phyloP scores from a whole-genome alignment of 1,140 invertebrate genomes.

The Apis mellifera region Amel_HAv3.1 CM009932.2:11748501-11749000 shows the following conservation, averaged over 20 bases:
- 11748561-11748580: slow-evolving; percentile 97
- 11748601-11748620: slow-evolving; percentile 95
- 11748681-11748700: slow-evolving; percentile 97
- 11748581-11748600: slow-evolving; percentile 93
- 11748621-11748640: slow-evolving; percentile 97
- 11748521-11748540: slow-evolving; percentile 97
- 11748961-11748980: slow-evolving; percentile 9
- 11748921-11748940: not conserved
- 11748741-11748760: slow-evolving; percentile 94
- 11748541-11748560: slow-evolving; percentile 97
- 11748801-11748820: too few species aligned
- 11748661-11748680: slow-evolving; percentile 94
- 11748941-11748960: not conserved
- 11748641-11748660: slow-evolving; percentile 94
- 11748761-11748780: slow-evolving; percentile 87
- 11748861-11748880: not conserved
- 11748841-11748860: not conserved
- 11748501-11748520: slow-evolving; percentile 97
- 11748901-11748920: not conserved
- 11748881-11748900: not conserved
- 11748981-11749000: not conserved
- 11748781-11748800: not conserved
- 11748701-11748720: slow-evolving; percentile 90
- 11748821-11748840: too few species aligned
- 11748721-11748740: slow-evolving; percentile 89